Base-by-base conservation (phyloP, 1,140 invertebrate species). In the Chironomus striatipennis region DNA sequence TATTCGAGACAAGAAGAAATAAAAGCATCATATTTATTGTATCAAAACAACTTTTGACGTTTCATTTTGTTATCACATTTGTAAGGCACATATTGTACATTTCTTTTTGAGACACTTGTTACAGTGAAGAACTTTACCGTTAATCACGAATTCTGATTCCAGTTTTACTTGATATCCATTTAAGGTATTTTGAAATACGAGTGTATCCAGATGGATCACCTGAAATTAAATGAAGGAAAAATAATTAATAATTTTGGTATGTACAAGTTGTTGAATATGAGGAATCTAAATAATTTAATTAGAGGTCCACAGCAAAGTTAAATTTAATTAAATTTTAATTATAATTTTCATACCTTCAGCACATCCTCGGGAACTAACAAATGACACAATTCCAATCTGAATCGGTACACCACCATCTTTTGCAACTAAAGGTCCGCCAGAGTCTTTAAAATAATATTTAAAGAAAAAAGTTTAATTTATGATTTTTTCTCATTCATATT, bases 191-290 rank as follows among this genome's bases (percentile, higher is more conserved):
- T 20, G 4, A 15, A 4, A 70, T 17, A 18, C 18, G n/a, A 10
- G 65, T 70, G 17, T 70, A 70, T 18, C 65, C 65, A 18, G 65
- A 70, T 20, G 65, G 65, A 70, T 70, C 65, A 21, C 65, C 47
- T 57, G 12, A 57, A 5, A 5, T n/a, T 12, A 47, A 47, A 43
- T 43, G 10, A 7, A 43, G 10, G 8, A 9, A 47, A 47, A 47
- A 47, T 47, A 47, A 47, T 47, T 12, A 43, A 43, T 7, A 43
- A 43, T 7, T 43, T 43, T 43, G n/a, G n/a, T n/a, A n/a, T n/a
- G n/a, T n/a, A n/a, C n/a, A n/a, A n/a, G n/a, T n/a, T n/a, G n/a
- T n/a, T n/a, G n/a, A n/a, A n/a, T n/a, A n/a, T n/a, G n/a, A n/a
- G n/a, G n/a, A n/a, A n/a, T n/a, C n/a, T n/a, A n/a, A n/a, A n/a